Evolutionary conservation across 1,140 invertebrate species (phyloP), one percentile per base, ranked within the genome.

Genomic region (Armadillidium nasatum): DNA sequence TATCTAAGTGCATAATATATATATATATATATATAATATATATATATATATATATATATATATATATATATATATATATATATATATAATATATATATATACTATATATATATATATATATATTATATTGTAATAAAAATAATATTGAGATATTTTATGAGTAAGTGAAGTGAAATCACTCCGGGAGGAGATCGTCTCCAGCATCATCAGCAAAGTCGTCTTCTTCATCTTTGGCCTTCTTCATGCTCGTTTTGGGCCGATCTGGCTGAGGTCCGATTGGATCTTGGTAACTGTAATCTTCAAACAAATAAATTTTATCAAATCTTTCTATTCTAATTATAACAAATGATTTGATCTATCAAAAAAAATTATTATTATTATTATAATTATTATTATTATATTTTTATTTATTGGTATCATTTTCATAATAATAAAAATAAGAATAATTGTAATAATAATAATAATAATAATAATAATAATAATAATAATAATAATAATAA

Each of bases 181-280:
- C 46, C 7, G 93, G 93, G 82, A 95, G 84, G 54, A 95, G 85
- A 83, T 94, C 93, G 80, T 93, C 91, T 9, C 91, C 91, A 21
- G 94, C 86, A 84, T 93, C 90, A 83, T 93, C 90, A 54, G 87
- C 91, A 85, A 94, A 93, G 9, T 50, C 46, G 79, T 93, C 91
- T 75, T 94, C 92, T 73, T 92, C 91, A 79, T 86, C 84, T 44
- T 87, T 83, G 87, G 88, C 50, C 82, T 82, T 45, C 87, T 87
- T 44, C 86, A 86, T 46, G 89, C 84, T 90, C 15, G 94, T 95
- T 84, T 91, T 91, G 1, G 94, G 93, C 76, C 93, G 86, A 73
- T 88, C 86, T 76, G 90, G 88, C 44, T 89, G 85, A 0, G 91
- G 91, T 15, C 92, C 93, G 60, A 94, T 83, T 0, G 91, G 91